Percentiles rank a stretch among this genome's conserved stretches.
Evolutionary conservation across 2,113 vertebrate genomes (phyloP).

Genomic region (Pycnonotus jocosus): DNA sequence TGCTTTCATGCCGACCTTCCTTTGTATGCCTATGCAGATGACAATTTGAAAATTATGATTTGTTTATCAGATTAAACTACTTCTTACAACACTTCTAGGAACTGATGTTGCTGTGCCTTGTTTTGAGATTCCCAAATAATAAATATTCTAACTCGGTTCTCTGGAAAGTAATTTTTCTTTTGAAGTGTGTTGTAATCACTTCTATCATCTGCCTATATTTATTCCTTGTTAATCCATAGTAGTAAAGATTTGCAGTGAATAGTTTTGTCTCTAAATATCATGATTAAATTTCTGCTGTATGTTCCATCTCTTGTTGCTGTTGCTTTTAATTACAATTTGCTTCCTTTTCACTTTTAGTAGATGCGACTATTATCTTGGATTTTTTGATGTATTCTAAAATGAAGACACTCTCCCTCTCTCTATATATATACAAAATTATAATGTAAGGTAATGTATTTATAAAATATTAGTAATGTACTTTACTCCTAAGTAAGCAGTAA

Average conservation of each 20-base stretch:
- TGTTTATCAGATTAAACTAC: neutral
- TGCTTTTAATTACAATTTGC: neutral
- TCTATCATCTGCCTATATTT: neutral
- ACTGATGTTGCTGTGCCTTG: neutral
- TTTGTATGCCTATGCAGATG: neutral
- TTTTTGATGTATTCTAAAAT: neutral
- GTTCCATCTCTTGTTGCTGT: neutral
- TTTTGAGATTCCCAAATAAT: neutral
- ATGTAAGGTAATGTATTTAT: neutral
- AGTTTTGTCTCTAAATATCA: neutral
- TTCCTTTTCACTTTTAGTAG: neutral
- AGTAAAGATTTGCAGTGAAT: neutral
- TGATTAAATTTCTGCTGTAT: neutral
- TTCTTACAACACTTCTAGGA: neutral
- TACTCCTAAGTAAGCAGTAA: neutral
- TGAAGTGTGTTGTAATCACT: neutral
- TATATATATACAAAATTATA: neutral
- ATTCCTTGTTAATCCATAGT: neutral
- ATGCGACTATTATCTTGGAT: neutral
- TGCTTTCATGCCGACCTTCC: fast-evolving
- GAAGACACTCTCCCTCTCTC: too few relatives aligned
- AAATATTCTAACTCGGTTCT: neutral
- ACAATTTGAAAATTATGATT: neutral
- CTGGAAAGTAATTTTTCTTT: neutral
- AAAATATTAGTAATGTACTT: neutral